These are phyloP conservation scores for Ceyx margarethae DNA, from an alignment of 2,113 vertebrate genomes.

Conservation along the genomic window DNA sequence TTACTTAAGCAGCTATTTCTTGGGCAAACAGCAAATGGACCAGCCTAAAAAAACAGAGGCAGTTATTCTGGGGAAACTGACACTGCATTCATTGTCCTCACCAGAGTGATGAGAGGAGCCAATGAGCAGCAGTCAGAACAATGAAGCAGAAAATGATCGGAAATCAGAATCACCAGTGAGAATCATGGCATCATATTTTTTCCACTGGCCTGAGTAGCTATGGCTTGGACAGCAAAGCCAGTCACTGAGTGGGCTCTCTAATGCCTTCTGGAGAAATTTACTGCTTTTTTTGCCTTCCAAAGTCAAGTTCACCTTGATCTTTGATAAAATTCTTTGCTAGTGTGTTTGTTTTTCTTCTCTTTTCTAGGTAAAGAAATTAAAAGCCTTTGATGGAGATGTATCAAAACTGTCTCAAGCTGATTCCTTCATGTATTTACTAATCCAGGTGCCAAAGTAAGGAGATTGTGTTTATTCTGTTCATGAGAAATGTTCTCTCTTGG, in stretches of 20 bases:
- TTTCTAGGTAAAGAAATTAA: constrained; percentile 88
- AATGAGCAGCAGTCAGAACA: not conserved
- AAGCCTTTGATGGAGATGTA: constrained; percentile 87
- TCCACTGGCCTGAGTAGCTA: not conserved
- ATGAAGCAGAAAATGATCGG: not conserved
- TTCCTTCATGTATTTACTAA: constrained; percentile 91
- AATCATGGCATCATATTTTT: accelerated
- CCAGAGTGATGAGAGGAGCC: not conserved
- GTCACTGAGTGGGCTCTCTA: not conserved
- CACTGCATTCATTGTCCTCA: not conserved
- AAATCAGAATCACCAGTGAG: not conserved
- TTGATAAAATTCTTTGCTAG: not conserved
- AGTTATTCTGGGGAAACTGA: not conserved
- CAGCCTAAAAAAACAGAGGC: not conserved
- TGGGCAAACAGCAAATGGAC: not conserved
- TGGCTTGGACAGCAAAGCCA: not conserved
- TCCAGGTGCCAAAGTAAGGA: constrained; percentile 93
- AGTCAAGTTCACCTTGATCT: constrained; percentile 1
- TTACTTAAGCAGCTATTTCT: not conserved
- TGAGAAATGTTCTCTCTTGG: not conserved
- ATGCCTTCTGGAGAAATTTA: not conserved
- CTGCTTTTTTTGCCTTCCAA: constrained; percentile 4
- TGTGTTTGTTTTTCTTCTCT: not conserved
- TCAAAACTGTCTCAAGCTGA: constrained; percentile 93
- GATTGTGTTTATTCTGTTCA: not conserved